A percentile compares a stretch with the other conserved stretches of the same genome.
Conservation (phyloP, 2,113 vertebrate genomes). For the Epinephelus lanceolatus region DNA sequence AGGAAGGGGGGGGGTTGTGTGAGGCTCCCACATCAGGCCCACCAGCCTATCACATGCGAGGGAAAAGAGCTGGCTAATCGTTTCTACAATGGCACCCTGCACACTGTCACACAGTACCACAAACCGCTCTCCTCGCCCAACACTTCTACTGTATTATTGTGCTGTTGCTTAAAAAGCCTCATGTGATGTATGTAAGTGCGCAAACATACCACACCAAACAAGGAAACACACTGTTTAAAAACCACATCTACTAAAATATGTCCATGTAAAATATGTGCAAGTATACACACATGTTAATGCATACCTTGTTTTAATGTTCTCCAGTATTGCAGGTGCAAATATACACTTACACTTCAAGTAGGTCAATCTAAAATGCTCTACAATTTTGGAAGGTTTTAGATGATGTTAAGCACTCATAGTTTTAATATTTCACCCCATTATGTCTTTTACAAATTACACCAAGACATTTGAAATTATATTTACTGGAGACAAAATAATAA, state of each 20-base stretch:
- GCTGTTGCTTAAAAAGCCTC: conserved; percentile 62
- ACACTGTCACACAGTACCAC: conserved; percentile 78
- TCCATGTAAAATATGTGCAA: conserved; percentile 24
- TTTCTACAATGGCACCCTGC: conserved; percentile 82
- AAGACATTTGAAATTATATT: neutral
- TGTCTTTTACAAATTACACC: neutral
- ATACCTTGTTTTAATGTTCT: neutral
- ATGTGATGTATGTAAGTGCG: conserved; percentile 45
- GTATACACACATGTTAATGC: neutral
- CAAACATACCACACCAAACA: conserved; percentile 34
- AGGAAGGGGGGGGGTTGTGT: conserved; percentile 34
- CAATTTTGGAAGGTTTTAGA: neutral
- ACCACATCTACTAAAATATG: conserved; percentile 28
- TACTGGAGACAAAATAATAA: neutral
- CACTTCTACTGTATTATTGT: conserved; percentile 69
- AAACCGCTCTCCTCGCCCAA: conserved; percentile 73
- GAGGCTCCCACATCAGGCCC: conserved; percentile 82
- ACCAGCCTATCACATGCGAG: conserved; percentile 80
- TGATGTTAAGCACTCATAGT: neutral
- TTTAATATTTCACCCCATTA: neutral
- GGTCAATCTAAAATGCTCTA: neutral
- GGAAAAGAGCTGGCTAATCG: conserved; percentile 84
- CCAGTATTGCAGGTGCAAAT: neutral
- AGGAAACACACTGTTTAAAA: conserved; percentile 27
- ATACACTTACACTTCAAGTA: neutral